Percentiles rank a stretch among this genome's conserved stretches.
Conservation (phyloP, 2,888 invertebrate genomes). For the Autographa gamma region DNA sequence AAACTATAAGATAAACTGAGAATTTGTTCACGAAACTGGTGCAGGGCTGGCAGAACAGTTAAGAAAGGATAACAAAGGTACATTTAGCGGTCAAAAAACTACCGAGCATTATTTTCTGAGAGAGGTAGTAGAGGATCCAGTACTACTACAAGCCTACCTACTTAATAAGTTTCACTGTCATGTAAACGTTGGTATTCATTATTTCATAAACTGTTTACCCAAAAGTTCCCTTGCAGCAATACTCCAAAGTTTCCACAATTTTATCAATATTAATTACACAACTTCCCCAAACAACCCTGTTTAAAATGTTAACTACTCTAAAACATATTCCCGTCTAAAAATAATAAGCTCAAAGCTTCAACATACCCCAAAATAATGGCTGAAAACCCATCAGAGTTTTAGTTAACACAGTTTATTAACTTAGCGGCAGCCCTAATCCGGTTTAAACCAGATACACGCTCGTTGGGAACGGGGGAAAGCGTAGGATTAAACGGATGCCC, state of each 20-base stretch:
- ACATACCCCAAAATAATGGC: constrained; percentile 53
- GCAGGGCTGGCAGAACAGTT: constrained; percentile 55
- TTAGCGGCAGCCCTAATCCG: constrained; percentile 80
- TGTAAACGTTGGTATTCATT: too few relatives aligned
- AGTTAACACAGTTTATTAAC: constrained; percentile 64
- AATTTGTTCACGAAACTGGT: constrained; percentile 60
- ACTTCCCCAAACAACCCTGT: neutral
- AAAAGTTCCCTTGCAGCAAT: neutral
- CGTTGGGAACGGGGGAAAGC: constrained; percentile 78
- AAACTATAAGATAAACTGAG: constrained; percentile 71
- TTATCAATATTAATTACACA: neutral
- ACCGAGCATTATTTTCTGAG: too few relatives aligned
- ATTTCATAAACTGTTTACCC: too few relatives aligned
- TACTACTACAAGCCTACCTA: too few relatives aligned
- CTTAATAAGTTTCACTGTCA: too few relatives aligned
- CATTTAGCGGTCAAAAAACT: too few relatives aligned
- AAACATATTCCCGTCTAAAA: constrained; percentile 2
- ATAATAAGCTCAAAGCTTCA: constrained; percentile 22
- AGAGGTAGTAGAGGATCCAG: too few relatives aligned
- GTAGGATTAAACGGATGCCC: constrained; percentile 83
- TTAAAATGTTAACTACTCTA: constrained; percentile 17
- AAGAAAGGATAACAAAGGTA: neutral
- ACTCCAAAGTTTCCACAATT: neutral
- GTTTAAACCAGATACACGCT: constrained; percentile 81
- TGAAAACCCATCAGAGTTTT: constrained; percentile 59